A percentile compares a stretch with the other conserved stretches of the same genome.
Conservation (phyloP, 2,797 vertebrate species). For the Cottoperca gobio region DNA sequence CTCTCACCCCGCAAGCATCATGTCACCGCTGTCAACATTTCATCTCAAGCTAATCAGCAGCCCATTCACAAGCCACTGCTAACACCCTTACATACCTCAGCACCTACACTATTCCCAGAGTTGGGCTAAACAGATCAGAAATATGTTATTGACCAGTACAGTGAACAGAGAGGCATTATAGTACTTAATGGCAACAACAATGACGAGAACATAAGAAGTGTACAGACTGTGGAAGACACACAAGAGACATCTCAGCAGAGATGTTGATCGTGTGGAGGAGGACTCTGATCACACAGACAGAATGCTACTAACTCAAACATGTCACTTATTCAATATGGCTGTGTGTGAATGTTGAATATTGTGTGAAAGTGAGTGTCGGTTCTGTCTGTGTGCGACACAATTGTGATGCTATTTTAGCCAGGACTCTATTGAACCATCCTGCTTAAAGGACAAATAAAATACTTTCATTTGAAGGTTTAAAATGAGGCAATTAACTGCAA, state of each 20-base stretch:
- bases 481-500: neutral
- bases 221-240: neutral
- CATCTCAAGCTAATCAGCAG: conserved; percentile 35
- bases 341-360: neutral
- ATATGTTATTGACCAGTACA: neutral
- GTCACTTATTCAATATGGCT: neutral
- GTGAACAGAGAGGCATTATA: no score
- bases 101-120: neutral
- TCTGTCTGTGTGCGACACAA: no score
- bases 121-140: neutral
- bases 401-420: no score
- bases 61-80: conserved; percentile 31
- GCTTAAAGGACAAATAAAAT: neutral
- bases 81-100: conserved; percentile 55
- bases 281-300: neutral
- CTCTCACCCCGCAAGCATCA: conserved; percentile 23
- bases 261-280: neutral
- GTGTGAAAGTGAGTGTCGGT: neutral
- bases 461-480: no score
- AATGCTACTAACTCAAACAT: no score
- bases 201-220: neutral
- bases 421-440: neutral
- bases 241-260: neutral
- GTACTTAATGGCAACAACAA: neutral
- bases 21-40: conserved; percentile 32